Conservation (phyloP, 2,113 vertebrate species). For the Muntiacus reevesi region DNA sequence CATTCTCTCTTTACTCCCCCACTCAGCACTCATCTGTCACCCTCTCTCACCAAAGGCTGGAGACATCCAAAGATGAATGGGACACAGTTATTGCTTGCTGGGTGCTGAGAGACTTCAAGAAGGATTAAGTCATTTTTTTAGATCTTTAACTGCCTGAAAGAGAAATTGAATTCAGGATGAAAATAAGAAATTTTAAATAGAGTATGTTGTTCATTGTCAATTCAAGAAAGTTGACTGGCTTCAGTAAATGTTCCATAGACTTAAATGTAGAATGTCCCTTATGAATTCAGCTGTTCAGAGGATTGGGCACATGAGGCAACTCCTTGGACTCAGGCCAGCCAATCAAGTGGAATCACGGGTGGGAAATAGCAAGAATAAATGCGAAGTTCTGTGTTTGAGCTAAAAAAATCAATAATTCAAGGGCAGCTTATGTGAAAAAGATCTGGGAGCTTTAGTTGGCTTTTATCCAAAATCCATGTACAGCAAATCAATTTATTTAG, state of each 20-base stretch:
- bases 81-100: background rate
- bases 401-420: constrained; percentile 50
- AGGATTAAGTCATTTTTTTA: background rate
- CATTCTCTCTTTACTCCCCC: background rate
- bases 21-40: background rate
- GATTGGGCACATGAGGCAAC: background rate
- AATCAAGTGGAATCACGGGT: background rate
- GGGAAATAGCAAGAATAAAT: constrained; percentile 47
- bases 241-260: background rate
- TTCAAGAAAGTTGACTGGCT: background rate
- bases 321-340: background rate
- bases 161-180: constrained; percentile 4
- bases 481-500: constrained; percentile 30
- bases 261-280: background rate
- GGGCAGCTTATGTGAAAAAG: constrained; percentile 40
- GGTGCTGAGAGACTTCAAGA: background rate
- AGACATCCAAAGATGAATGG: background rate
- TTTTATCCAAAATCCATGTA: constrained; percentile 27
- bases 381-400: constrained; percentile 30
- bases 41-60: background rate
- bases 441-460: constrained; percentile 52
- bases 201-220: constrained; percentile 35
- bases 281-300: constrained; percentile 36
- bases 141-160: background rate
- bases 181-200: constrained; percentile 32